A percentile compares a stretch with the other conserved stretches of the same genome.
phyloP scores from a whole-genome alignment of 1,140 invertebrate species.

The Cephus cinctus region DNA sequence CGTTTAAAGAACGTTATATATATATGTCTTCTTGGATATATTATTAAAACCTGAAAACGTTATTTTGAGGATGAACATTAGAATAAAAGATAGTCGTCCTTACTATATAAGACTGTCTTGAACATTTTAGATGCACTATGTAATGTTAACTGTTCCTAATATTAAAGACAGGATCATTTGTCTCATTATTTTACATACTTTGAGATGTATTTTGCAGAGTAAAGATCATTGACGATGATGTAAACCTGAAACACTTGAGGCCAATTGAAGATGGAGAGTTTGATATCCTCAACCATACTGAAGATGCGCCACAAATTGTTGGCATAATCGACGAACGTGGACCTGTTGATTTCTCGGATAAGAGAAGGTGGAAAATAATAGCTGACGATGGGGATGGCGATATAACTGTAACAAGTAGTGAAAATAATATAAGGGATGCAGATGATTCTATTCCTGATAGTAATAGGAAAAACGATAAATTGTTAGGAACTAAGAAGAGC shows the following conservation, averaged over 20 bases:
- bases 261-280: conserved; percentile 66
- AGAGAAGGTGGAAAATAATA: conserved; percentile 73
- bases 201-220: conserved; percentile 63
- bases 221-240: conserved; percentile 88
- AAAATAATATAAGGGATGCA: conserved; percentile 15
- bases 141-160: conserved; percentile 3
- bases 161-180: neutral
- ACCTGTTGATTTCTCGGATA: conserved; percentile 67
- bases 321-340: conserved; percentile 86
- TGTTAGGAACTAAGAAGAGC: neutral
- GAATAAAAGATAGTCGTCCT: neutral
- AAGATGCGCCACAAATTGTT: conserved; percentile 89
- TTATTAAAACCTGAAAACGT: neutral
- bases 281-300: conserved; percentile 68
- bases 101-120: conserved; percentile 3
- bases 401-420: conserved; percentile 29
- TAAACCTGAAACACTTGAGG: conserved; percentile 66
- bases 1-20: conserved; percentile 1
- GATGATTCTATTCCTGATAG: conserved; percentile 20
- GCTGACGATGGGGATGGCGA: conserved; percentile 48
- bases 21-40: too few relatives aligned
- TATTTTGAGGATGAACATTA: neutral
- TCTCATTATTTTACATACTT: conserved; percentile 10
- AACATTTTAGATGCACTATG: conserved; percentile 2
- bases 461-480: neutral